A percentile compares a stretch with the other conserved stretches of the same genome.
phyloP scores from a whole-genome alignment of 2,888 invertebrate species.

The Pseudoips prasinana region DNA sequence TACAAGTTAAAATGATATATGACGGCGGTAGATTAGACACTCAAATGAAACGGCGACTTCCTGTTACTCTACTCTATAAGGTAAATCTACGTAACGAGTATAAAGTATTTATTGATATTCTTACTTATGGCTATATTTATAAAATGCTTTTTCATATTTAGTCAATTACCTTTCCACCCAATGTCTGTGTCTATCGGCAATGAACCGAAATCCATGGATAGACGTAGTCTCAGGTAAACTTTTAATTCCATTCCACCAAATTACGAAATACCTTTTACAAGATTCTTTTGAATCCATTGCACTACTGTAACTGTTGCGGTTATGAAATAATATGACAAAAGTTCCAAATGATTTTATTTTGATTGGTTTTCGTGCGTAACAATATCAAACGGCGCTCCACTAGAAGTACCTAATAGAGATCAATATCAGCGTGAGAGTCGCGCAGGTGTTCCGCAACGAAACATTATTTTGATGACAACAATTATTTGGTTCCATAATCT shows the following conservation, averaged over 20 bases:
- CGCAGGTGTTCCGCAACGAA: constrained; percentile 40
- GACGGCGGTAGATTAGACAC: too few species aligned
- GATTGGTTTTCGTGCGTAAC: constrained; percentile 27
- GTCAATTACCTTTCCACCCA: constrained; percentile 84
- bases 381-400: constrained; percentile 12
- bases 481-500: constrained; percentile 8
- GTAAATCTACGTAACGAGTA: too few species aligned
- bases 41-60: too few species aligned
- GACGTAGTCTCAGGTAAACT: constrained; percentile 76
- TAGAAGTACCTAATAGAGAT: constrained; percentile 34
- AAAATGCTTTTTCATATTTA: too few species aligned
- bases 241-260: constrained; percentile 75
- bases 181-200: constrained; percentile 83
- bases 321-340: constrained; percentile 4
- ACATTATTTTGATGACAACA: constrained; percentile 25
- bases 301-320: neutral
- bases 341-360: constrained; percentile 18
- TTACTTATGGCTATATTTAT: too few species aligned
- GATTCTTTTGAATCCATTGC: constrained; percentile 45
- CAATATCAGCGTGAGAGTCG: constrained; percentile 43
- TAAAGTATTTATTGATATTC: too few species aligned
- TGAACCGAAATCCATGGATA: constrained; percentile 85
- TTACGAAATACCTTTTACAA: constrained; percentile 55
- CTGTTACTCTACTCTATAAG: too few species aligned
- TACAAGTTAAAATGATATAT: too few species aligned